Evolutionary conservation across 2,888 invertebrate genomes (phyloP).

Genomic region (Stegophylla sp.): DNA sequence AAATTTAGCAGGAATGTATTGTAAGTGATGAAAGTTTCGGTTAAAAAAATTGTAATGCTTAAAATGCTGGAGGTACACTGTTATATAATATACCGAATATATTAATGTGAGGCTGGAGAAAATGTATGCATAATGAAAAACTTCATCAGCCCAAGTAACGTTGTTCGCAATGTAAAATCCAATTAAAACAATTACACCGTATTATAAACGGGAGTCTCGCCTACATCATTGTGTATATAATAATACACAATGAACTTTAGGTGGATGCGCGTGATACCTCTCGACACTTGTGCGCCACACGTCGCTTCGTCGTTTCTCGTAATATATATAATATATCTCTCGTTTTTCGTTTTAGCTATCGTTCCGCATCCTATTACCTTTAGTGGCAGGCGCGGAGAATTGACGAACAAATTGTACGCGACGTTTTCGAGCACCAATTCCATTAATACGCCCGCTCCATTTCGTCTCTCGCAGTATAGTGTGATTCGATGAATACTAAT

Average conservation of each 20-base stretch:
- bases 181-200: constrained; percentile 19
- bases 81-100: not conserved
- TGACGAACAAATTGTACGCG: not conserved
- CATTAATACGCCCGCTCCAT: not conserved
- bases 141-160: not conserved
- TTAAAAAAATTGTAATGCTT: too few relatives aligned
- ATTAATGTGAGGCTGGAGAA: too few relatives aligned
- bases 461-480: not conserved
- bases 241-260: not conserved
- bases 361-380: too few relatives aligned
- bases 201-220: not conserved
- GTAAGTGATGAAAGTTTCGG: too few relatives aligned
- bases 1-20: too few relatives aligned
- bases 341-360: not conserved
- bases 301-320: not conserved
- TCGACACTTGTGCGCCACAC: not conserved
- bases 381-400: too few relatives aligned
- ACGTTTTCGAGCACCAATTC: constrained; percentile 18
- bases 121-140: not conserved
- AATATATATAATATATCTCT: not conserved
- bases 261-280: not conserved
- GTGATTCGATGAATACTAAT: not conserved
- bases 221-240: not conserved
- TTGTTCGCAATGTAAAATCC: not conserved
- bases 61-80: too few relatives aligned